Base-by-base conservation (phyloP, 2,888 invertebrate species). In the Poecilobothrus nobilitatus region DNA sequence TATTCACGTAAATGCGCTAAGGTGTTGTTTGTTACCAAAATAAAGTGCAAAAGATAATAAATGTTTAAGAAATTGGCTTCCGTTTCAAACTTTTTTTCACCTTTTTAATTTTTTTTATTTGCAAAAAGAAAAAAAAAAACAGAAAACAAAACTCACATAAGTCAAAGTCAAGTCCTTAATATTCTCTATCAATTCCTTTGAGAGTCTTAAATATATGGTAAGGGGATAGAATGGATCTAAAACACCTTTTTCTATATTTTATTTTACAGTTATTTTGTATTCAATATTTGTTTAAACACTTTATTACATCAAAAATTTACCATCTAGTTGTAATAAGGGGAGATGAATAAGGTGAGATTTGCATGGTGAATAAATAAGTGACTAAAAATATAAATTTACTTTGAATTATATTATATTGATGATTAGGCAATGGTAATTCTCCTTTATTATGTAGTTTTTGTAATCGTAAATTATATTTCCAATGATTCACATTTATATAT, bases 261-360 rank as follows among this genome's bases (percentile, higher is more conserved):
- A 6, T 18, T 53, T 53, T 53, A 53, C 53, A 53, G 53, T 53
- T 53, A 53, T 53, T 53, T 53, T 9, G 53, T 53, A 53, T 53
- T 53, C 53, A 53, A 53, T 53, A 53, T 53, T 53, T 53, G 53
- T 53, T 53, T 53, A 53, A 53, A 53, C 53, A 53, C 53, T 53
- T 53, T 53, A 53, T 53, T 53, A 53, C 18, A 53, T 27, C 53
- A 53, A 53, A 53, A 2, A 27, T 27, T 27, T 27, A 27, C 27
- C 27, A 27, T 5, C 27, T 27, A 27, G 5, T 27, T 27, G 27
- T 27, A 27, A 27, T 27, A 27, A 27, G 27, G 27, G 2, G 27
- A 27, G 27, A 5, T 27, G 27, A 27, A 27, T 27, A 27, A 27
- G 27, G 27, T 27, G 27, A 27, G 5, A 27, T 27, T 27, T 27